A percentile compares a stretch with the other conserved stretches of the same genome.
Evolutionary conservation across 53 echinoderm and acorn worm genomes (phyloP).

Genomic region (Holothuria scabra): DNA sequence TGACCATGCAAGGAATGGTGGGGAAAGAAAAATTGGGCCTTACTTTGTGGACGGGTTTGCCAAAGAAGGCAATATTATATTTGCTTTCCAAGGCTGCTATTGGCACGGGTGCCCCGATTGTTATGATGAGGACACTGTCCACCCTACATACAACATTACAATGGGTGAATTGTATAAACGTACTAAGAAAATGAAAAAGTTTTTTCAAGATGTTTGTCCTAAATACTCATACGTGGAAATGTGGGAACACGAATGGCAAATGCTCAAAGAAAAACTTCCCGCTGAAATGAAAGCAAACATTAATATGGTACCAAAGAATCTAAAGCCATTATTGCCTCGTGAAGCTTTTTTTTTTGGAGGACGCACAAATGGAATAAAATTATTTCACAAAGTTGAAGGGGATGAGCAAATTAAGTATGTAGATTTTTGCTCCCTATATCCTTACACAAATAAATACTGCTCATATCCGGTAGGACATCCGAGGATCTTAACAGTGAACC

Average conservation of each 20-base stretch:
- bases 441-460: constrained; percentile 62
- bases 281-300: constrained; percentile 1
- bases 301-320: background rate
- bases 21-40: constrained; percentile 37
- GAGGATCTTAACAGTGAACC: constrained; percentile 36
- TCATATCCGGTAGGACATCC: constrained; percentile 63
- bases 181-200: constrained; percentile 15
- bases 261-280: background rate
- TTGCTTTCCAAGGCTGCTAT: constrained; percentile 2
- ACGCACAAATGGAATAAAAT: constrained; percentile 36
- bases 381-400: constrained; percentile 19
- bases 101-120: constrained; percentile 48
- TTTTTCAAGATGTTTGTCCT: background rate
- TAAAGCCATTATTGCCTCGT: constrained; percentile 29
- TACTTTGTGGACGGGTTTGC: constrained; percentile 42
- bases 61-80: constrained; percentile 18
- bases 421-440: constrained; percentile 68
- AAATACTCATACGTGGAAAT: constrained; percentile 13
- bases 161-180: constrained; percentile 38
- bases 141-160: background rate
- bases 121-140: background rate
- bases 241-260: constrained; percentile 30
- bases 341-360: constrained; percentile 57
- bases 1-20: constrained; percentile 46
- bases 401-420: constrained; percentile 61